These are phyloP conservation scores for Propithecus deckenii DNA, from an alignment of 2,797 vertebrate species.

Conservation along the genomic window DNA sequence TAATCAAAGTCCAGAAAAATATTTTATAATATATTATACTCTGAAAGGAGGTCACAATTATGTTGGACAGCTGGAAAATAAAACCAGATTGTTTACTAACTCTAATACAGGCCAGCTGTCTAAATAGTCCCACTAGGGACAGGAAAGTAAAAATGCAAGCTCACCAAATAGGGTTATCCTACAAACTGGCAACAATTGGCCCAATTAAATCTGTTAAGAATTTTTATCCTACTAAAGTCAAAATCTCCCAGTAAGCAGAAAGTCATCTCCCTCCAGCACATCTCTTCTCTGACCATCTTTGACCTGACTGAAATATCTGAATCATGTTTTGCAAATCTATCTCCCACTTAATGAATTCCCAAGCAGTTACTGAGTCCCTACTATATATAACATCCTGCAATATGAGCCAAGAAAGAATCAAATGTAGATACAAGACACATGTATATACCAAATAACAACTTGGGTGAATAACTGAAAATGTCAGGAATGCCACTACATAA, in stretches of 20 bases:
- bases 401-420: neutral
- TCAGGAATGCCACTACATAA: neutral
- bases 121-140: constrained; percentile 7
- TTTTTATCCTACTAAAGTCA: constrained; percentile 28
- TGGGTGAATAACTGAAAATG: neutral
- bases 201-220: constrained; percentile 18
- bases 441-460: neutral
- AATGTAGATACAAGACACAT: neutral
- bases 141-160: constrained; percentile 20
- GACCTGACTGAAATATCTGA: neutral
- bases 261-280: neutral
- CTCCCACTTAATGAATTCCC: neutral
- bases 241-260: neutral
- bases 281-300: neutral
- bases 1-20: constrained; percentile 39
- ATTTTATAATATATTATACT: constrained; percentile 3
- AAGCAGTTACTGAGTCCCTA: neutral
- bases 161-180: neutral
- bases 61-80: constrained; percentile 62
- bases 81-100: constrained; percentile 46
- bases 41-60: constrained; percentile 47
- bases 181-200: neutral
- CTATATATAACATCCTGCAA: neutral
- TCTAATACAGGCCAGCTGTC: constrained; percentile 1
- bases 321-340: neutral